Evolutionary conservation across 2,888 invertebrate genomes (phyloP), one percentile per base, ranked within the genome.

Genomic region (Liodrosophila aerea): DNA sequence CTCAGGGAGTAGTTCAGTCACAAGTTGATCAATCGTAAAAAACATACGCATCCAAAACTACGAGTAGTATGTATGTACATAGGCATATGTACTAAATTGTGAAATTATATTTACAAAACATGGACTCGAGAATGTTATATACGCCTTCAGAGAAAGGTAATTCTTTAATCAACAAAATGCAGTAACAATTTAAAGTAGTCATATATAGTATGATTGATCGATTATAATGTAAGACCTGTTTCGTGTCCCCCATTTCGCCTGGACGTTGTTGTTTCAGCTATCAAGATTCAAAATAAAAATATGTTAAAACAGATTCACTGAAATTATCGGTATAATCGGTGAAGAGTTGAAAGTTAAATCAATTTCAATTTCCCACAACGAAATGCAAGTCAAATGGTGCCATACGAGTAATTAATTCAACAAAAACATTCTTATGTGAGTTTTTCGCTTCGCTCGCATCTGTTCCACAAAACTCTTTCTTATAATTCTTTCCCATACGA

Each of bases 221-320:
- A 75, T 54, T 68, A 64, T 47, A 86, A 88, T 70, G 83, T 87
- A 81, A 87, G 93, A 95, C 95, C 91, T 95, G 94, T 92, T 93
- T 92, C 29, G 92, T 91, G 74, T 90, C 89, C 89, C 93, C 93
- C 92, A 95, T 92, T 93, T 94, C 94, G 91, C 95, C 95, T 90
- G 95, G 95, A 90, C 95, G 94, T 91, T 92, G 92, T 91, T 92
- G 91, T 90, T 92, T 92, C 90, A 89, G 91, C 93, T 93, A 92
- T 92, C 37, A 51, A 91, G 91, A 92, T 92, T 46, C 49, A 56
- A 56, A 73, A 49, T 46, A 68, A 22, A 43, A 41, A 61, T 12
- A 50, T 45, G 9, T 36, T 27, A n/a, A 7, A 44, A 53, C 40
- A 50, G 49, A 49, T 31, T 37, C 18, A 29, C 30, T 15, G 27